Evolutionary conservation across 2,113 vertebrate genomes (phyloP).

Genomic region (Podiceps cristatus): DNA sequence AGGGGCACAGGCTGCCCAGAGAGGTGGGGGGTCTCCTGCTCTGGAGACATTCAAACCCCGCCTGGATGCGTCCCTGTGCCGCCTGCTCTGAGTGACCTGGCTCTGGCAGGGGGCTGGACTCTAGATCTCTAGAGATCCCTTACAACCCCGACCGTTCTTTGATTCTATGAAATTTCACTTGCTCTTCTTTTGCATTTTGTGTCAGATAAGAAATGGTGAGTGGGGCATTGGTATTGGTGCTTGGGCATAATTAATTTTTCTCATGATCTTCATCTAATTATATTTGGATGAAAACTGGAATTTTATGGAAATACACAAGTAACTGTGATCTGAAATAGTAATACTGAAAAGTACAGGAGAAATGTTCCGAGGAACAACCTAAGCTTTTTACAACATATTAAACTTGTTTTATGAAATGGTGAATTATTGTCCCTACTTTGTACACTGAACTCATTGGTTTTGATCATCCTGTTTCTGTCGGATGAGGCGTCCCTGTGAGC

Average conservation of each 20-base stretch:
- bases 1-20: no score
- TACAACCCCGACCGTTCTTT: no score
- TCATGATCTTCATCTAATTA: background rate
- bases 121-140: no score
- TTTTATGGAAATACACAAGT: background rate
- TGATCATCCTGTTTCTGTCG: background rate
- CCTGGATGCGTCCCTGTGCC: no score
- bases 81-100: no score
- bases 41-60: no score
- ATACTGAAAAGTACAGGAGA: background rate
- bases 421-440: background rate
- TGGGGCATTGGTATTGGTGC: background rate
- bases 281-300: background rate
- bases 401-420: background rate
- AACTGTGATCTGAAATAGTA: background rate
- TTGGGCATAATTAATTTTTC: background rate
- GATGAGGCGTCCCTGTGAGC: background rate
- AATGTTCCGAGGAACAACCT: background rate
- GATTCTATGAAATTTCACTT: background rate
- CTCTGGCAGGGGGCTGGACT: no score
- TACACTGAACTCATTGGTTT: background rate
- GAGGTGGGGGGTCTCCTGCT: no score
- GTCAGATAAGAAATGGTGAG: background rate
- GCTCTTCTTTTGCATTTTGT: background rate
- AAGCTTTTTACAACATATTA: background rate